Evolutionary conservation across 2,797 vertebrate genomes (phyloP), one percentile per base, ranked within the genome.

Genomic region (Prunella strophiata): DNA sequence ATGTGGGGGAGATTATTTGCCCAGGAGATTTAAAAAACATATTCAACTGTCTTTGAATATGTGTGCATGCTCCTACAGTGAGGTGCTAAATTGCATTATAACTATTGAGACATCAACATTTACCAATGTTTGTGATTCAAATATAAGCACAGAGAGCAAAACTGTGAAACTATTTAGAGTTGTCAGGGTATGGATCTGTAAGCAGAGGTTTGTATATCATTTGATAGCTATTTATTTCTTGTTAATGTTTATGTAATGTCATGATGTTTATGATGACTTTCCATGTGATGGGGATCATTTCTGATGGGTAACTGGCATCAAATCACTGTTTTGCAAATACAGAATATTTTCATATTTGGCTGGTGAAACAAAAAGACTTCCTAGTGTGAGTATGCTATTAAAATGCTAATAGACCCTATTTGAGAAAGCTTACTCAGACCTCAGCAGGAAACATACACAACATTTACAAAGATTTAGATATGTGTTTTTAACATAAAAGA

Each of bases 351-450:
- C 74, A 61, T 90, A 90, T 90, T 85, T 89, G 58, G 65, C 42
- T 67, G 83, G 59, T 77, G 71, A 94, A 95, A 97, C 63, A 95
- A 94, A 94, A 83, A 87, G 88, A 2, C 71, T 91, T 95, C 96
- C 92, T 79, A 88, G 91, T 54, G 88, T 17, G 89, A 91, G 66
- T 42, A 42, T 25, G 38, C 75, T 90, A 96, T 95, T 95, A 96
- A 96, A 96, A 96, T 96, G 88, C 67, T 96, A 95, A 96, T 94
- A 87, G 57, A 34, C 16, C 68, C 40, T 77, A 26, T 84, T 54
- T 72, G 90, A 87, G 62, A 77, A 76, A 85, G 48, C 87, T 95
- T 93, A 65, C 52, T 87, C 90, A 93, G 76, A 84, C 70, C 83
- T 70, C 90, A 90, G 85, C 83, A 85, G 76, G 90, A 88, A 94